A percentile compares a stretch with the other conserved stretches of the same genome.
Conservation (phyloP, 2,113 vertebrate species). For the Dipodomys merriami region DNA sequence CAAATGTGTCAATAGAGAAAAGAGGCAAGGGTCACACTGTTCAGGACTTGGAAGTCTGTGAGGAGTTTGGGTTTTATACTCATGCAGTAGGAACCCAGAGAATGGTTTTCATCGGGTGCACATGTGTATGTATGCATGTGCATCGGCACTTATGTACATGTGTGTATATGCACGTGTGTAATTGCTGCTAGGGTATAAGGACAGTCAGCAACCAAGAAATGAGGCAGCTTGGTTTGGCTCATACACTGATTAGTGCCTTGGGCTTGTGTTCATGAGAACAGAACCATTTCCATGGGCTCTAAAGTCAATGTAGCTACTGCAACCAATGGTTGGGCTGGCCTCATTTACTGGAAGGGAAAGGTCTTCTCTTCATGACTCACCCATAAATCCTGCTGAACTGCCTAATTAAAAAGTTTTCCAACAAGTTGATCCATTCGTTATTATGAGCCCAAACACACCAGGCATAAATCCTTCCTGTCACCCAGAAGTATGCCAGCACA, state of each 20-base stretch:
- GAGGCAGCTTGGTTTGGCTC: not conserved
- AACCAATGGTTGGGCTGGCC: constrained; percentile 30
- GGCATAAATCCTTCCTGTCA: constrained; percentile 54
- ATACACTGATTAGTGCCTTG: not conserved
- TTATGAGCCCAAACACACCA: constrained; percentile 1
- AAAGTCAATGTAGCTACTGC: not conserved
- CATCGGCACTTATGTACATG: not conserved
- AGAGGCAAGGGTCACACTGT: not conserved
- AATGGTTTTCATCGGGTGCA: not conserved
- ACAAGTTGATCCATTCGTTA: constrained; percentile 56
- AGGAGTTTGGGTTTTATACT: not conserved
- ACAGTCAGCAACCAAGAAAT: not conserved
- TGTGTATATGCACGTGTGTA: not conserved
- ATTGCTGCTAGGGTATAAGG: not conserved
- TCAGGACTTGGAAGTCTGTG: not conserved
- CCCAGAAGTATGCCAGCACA: not conserved
- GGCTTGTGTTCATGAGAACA: constrained; percentile 11
- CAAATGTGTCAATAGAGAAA: not conserved
- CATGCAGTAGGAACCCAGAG: not conserved
- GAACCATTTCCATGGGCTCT: not conserved
- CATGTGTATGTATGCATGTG: not conserved
- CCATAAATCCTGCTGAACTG: constrained; percentile 46
- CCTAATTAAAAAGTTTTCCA: constrained; percentile 65
- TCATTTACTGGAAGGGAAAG: constrained; percentile 58
- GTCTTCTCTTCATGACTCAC: constrained; percentile 57